Evolutionary conservation across 2,888 invertebrate genomes (phyloP).

Genomic region (Megalurothrips usitatus): DNA sequence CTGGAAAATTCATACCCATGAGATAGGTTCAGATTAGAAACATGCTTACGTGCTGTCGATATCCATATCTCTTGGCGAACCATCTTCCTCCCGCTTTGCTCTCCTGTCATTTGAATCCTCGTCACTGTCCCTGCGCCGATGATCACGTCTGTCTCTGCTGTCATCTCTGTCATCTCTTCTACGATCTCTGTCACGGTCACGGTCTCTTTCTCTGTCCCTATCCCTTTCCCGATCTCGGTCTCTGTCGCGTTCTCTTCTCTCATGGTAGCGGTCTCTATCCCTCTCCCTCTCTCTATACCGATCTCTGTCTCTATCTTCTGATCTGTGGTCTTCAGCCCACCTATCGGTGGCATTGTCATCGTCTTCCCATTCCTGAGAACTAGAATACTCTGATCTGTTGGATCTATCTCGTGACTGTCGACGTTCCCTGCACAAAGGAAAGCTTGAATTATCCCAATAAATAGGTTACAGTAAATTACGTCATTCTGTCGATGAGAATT

Average conservation of each 20-base stretch:
- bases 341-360: constrained; percentile 13
- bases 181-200: constrained; percentile 30
- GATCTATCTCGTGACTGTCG: background rate
- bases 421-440: constrained; percentile 6
- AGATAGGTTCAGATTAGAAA: constrained; percentile 4
- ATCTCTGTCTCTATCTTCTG: background rate
- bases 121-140: constrained; percentile 30
- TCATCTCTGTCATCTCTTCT: constrained; percentile 37
- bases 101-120: constrained; percentile 29
- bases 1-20: too few species aligned
- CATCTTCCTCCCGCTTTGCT: constrained; percentile 28
- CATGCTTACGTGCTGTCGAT: constrained; percentile 32
- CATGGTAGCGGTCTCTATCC: constrained; percentile 41
- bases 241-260: constrained; percentile 42
- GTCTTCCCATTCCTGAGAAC: background rate
- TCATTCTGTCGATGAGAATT: too few species aligned
- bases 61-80: constrained; percentile 28
- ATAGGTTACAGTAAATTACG: background rate
- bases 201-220: constrained; percentile 26
- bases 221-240: constrained; percentile 30
- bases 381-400: background rate
- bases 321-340: background rate
- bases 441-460: background rate
- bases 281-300: background rate
- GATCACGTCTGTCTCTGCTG: constrained; percentile 19